A percentile compares a stretch with the other conserved stretches of the same genome.
Conservation (phyloP, 2,113 vertebrate species). For the Oncorhynchus keta region DNA sequence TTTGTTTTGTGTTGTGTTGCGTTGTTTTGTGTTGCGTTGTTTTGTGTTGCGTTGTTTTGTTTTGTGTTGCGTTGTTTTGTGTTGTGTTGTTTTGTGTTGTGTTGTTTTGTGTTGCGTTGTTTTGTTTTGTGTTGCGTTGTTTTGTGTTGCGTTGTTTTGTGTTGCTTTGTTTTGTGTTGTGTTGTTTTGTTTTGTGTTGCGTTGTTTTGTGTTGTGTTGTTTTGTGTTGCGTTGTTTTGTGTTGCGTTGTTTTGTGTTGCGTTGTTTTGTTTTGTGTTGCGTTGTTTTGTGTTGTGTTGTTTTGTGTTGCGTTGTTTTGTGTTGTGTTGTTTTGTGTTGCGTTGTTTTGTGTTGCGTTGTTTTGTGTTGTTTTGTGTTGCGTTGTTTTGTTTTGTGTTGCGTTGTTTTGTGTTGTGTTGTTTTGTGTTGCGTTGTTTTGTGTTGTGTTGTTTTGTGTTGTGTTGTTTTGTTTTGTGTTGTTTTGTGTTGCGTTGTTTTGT, state of each 20-base stretch:
- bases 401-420: too few relatives aligned
- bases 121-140: background rate
- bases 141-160: background rate
- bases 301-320: too few relatives aligned
- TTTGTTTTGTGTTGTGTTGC: background rate
- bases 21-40: background rate
- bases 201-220: background rate
- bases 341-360: too few relatives aligned
- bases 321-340: too few relatives aligned
- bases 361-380: too few relatives aligned
- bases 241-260: background rate
- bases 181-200: background rate
- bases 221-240: background rate
- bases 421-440: too few relatives aligned
- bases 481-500: background rate
- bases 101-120: background rate
- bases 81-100: background rate
- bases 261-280: too few relatives aligned
- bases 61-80: too few relatives aligned
- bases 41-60: background rate
- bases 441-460: accelerated
- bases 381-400: too few relatives aligned
- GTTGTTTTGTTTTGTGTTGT: background rate
- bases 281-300: too few relatives aligned
- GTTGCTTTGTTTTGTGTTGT: background rate